Conservation (phyloP, 1,140 invertebrate species). For the Gonatopus flavifemur region DNA sequence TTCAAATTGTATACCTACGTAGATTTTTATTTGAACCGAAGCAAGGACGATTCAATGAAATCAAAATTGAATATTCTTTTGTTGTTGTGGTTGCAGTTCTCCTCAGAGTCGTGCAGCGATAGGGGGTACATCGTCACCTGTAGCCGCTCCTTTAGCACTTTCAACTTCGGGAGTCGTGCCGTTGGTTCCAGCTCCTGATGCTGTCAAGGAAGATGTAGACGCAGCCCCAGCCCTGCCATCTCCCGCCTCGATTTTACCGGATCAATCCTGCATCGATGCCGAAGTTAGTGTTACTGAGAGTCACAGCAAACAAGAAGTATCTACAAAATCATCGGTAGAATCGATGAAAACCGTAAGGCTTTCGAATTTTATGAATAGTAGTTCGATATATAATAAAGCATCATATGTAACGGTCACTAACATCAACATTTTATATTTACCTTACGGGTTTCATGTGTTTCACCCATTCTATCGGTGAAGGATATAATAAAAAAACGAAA, state of each 20-base stretch:
- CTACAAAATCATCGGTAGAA: no score
- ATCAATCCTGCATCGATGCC: constrained; percentile 30
- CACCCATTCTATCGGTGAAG: no score
- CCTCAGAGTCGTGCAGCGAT: constrained; percentile 29
- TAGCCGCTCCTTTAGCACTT: constrained; percentile 37
- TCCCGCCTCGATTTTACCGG: constrained; percentile 36
- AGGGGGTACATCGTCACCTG: constrained; percentile 40
- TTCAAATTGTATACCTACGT: no score
- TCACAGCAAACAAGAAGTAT: no score
- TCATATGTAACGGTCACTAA: no score
- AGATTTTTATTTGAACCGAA: no score
- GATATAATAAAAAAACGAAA: constrained; percentile 7
- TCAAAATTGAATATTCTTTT: no score
- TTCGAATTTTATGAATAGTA: no score
- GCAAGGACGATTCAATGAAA: no score
- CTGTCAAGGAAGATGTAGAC: constrained; percentile 42
- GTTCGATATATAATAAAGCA: no score
- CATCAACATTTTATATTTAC: no score
- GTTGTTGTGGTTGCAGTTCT: constrained; percentile 26
- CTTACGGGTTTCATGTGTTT: no score
- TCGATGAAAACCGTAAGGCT: constrained; percentile 12
- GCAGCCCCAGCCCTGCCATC: constrained; percentile 37
- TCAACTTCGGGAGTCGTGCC: constrained; percentile 35
- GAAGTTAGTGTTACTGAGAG: constrained; percentile 35
- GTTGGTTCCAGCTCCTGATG: constrained; percentile 32